phyloP scores from a whole-genome alignment of 2,113 vertebrate genomes.

The Anolis carolinensis region DNA sequence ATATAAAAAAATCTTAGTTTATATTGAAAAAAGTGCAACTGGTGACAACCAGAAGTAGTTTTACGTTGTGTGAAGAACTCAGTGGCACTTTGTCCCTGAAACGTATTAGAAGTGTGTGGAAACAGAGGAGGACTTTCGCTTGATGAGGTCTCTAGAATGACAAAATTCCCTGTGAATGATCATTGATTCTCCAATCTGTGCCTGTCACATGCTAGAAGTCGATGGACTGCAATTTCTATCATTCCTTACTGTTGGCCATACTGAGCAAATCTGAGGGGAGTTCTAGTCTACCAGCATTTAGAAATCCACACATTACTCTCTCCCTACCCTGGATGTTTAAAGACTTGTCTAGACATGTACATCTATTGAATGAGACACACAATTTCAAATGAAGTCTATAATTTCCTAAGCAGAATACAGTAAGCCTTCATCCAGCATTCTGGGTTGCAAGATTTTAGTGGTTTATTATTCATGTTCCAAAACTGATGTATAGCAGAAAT shows the following conservation, averaged over 20 bases:
- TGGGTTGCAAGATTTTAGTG: not conserved
- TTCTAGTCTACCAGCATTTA: too few species aligned
- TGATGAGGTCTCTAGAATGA: not conserved
- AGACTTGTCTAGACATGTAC: not conserved
- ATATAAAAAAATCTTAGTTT: not conserved
- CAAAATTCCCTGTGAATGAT: not conserved
- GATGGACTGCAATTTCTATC: too few species aligned
- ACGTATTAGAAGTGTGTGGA: too few species aligned
- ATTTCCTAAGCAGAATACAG: not conserved
- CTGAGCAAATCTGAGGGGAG: too few species aligned
- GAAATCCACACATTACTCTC: too few species aligned
- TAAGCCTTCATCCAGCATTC: not conserved
- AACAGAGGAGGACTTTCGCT: too few species aligned
- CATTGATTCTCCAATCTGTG: not conserved
- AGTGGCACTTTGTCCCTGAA: too few species aligned
- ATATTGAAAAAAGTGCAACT: too few species aligned
- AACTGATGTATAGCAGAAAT: constrained; percentile 20
- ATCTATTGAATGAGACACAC: not conserved
- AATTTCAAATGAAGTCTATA: not conserved
- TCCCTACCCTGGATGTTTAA: too few species aligned
- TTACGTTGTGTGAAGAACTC: too few species aligned
- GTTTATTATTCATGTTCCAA: not conserved
- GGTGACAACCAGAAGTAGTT: too few species aligned
- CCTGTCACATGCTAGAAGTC: not conserved
- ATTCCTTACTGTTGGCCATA: too few species aligned